phyloP scores from a whole-genome alignment of 2,888 invertebrate species.

The Dasysyrphus albostriatus region DNA sequence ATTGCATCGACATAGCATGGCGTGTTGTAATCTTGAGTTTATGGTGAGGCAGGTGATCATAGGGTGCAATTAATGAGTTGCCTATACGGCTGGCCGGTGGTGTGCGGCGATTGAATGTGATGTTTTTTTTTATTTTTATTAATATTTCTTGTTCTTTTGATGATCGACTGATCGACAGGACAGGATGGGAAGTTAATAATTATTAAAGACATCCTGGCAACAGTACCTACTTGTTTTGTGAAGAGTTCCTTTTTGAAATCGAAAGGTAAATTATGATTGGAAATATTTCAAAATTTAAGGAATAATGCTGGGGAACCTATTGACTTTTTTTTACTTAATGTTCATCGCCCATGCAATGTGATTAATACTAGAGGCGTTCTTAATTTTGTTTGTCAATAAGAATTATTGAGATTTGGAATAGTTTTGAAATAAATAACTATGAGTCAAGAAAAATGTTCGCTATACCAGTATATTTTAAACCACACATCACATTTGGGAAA shows the following conservation, averaged over 20 bases:
- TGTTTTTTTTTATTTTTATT: neutral
- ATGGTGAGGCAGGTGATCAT: constrained; percentile 66
- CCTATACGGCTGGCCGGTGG: neutral
- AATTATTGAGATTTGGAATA: too few species aligned
- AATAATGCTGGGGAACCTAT: neutral
- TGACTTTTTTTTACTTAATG: neutral
- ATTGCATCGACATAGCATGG: constrained; percentile 40
- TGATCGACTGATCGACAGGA: constrained; percentile 50
- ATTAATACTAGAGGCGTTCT: too few species aligned
- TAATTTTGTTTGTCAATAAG: too few species aligned
- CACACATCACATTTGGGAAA: too few species aligned
- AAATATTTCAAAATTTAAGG: neutral
- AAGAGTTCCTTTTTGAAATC: constrained; percentile 26
- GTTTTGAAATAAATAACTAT: too few species aligned
- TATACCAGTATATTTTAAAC: too few species aligned
- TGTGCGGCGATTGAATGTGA: constrained; percentile 23
- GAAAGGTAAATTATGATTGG: constrained; percentile 41
- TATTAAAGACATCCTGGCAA: constrained; percentile 63
- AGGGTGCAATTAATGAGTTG: constrained; percentile 31
- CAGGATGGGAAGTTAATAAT: constrained; percentile 58
- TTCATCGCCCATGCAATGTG: neutral
- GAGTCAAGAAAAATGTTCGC: too few species aligned
- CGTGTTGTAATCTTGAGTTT: constrained; percentile 67
- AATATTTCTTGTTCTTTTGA: constrained; percentile 15
- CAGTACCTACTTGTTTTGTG: constrained; percentile 5